Evolutionary conservation across 2,797 vertebrate species (phyloP).

Genomic region (Tenualosa ilisha): DNA sequence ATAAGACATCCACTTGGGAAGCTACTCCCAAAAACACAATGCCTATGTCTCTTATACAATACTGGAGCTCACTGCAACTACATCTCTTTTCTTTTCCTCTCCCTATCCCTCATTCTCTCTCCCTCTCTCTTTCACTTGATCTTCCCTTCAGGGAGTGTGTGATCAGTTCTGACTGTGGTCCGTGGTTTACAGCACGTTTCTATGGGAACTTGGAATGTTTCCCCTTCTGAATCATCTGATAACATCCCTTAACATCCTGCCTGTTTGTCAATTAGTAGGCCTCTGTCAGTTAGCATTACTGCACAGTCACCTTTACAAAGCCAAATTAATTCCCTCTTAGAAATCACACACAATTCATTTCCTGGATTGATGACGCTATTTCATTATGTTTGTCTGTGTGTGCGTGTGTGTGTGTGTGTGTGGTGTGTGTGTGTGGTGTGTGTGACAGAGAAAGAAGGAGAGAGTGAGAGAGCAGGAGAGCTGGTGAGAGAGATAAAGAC

Average conservation of each 20-base stretch:
- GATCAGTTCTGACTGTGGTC: not conserved
- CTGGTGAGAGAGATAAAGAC: slow-evolving; percentile 1
- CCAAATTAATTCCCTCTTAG: not conserved
- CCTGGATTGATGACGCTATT: not conserved
- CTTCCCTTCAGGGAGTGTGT: not conserved
- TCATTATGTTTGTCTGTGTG: slow-evolving; percentile 13
- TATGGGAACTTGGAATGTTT: slow-evolving; percentile 1
- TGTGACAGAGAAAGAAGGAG: not conserved
- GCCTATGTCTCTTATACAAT: not conserved
- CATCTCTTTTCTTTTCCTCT: not conserved
- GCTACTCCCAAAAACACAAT: not conserved
- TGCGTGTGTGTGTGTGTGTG: not conserved
- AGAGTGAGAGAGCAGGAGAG: not conserved
- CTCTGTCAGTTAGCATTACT: not conserved
- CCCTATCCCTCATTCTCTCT: not conserved
- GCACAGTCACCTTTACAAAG: not conserved
- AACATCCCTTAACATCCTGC: not conserved
- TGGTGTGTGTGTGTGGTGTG: not conserved
- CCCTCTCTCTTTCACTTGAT: not conserved
- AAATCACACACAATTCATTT: not conserved
- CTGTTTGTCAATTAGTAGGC: not conserved
- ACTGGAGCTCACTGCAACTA: not conserved
- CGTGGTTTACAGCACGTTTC: not conserved
- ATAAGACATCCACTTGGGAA: not conserved
- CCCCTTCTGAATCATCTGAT: not conserved